Evolutionary conservation across 2,113 vertebrate species (phyloP).

Genomic region (Oryzias melastigma): DNA sequence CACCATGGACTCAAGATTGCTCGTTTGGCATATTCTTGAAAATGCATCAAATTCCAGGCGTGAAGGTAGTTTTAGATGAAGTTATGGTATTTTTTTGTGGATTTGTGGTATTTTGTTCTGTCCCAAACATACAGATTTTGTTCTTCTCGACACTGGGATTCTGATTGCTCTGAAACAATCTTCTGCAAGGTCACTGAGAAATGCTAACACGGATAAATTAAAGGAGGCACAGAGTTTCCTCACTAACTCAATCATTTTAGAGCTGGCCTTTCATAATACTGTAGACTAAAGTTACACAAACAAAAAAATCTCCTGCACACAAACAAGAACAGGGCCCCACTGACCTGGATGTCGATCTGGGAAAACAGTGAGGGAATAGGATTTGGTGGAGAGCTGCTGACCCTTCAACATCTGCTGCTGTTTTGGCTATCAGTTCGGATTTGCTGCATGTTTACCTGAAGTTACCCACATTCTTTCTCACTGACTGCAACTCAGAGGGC

Average conservation of each 20-base stretch:
- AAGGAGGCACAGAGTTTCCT: conserved; percentile 17
- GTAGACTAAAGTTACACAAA: conserved; percentile 1
- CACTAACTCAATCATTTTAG: conserved; percentile 15
- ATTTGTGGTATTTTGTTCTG: not conserved
- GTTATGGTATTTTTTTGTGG: not conserved
- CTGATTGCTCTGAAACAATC: too few relatives aligned
- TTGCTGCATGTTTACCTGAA: conserved; percentile 40
- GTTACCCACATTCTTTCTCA: conserved; percentile 29
- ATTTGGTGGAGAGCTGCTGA: conserved; percentile 29
- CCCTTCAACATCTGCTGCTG: conserved; percentile 37
- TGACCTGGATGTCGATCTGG: conserved; percentile 34
- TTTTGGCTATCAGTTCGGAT: conserved; percentile 46
- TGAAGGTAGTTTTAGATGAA: too few relatives aligned
- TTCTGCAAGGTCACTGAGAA: too few relatives aligned
- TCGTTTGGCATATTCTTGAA: too few relatives aligned
- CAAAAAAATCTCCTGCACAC: conserved; percentile 9
- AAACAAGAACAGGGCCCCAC: conserved; percentile 19
- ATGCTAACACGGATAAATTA: too few relatives aligned
- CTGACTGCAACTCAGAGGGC: conserved; percentile 10
- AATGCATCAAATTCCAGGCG: too few relatives aligned
- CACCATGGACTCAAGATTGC: too few relatives aligned
- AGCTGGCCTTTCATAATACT: conserved; percentile 15
- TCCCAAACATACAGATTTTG: too few relatives aligned
- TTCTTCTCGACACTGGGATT: too few relatives aligned
- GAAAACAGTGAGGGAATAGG: conserved; percentile 8